A percentile compares a stretch with the other conserved stretches of the same genome.
Evolutionary conservation across 2,797 vertebrate genomes (phyloP).

Genomic region (Mycteria americana): DNA sequence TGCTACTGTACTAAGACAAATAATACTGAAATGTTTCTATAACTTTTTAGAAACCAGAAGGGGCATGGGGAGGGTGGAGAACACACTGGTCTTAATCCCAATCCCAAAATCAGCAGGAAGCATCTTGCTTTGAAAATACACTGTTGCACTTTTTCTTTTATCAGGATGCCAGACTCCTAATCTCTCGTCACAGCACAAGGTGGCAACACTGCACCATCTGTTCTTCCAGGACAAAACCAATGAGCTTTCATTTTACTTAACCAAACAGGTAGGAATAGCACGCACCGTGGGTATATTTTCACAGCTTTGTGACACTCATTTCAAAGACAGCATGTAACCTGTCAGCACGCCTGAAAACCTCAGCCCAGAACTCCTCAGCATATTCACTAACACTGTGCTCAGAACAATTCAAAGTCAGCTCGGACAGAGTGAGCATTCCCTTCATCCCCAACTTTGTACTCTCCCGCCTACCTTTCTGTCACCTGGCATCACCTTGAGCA

Average conservation of each 20-base stretch:
- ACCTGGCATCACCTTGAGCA: background rate
- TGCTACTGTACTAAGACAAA: background rate
- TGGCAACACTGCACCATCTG: slow-evolving; percentile 44
- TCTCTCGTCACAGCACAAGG: slow-evolving; percentile 56
- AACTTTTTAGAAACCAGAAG: background rate
- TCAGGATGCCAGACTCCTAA: background rate
- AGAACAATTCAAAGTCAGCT: background rate
- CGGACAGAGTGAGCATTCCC: background rate
- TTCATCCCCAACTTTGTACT: background rate
- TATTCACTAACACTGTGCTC: background rate
- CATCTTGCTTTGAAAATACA: background rate
- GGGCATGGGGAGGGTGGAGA: background rate
- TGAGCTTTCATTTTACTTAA: background rate
- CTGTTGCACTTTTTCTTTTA: background rate
- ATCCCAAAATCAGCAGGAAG: background rate
- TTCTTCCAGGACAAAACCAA: background rate
- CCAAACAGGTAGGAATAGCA: background rate
- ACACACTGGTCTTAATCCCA: background rate
- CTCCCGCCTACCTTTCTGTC: background rate
- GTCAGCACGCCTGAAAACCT: background rate
- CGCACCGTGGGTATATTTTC: background rate
- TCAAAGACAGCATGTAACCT: background rate
- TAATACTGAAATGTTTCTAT: background rate
- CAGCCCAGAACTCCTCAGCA: background rate
- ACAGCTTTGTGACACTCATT: background rate